Evolutionary conservation across 2,888 invertebrate genomes (phyloP).

Genomic region (Lycophotia porphyrea): DNA sequence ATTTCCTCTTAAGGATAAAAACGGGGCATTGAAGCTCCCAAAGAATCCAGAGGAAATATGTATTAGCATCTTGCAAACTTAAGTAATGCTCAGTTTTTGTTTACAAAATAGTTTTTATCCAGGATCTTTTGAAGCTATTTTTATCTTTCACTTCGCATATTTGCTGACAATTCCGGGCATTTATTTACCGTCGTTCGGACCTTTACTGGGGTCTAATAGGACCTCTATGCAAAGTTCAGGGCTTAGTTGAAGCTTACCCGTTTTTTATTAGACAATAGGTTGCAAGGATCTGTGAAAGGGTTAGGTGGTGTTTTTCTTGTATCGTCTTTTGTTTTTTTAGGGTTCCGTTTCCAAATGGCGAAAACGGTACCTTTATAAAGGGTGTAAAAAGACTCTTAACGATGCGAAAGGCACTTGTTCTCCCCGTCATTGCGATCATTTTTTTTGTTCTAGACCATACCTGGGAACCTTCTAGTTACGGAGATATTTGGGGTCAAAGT

Average conservation of each 20-base stretch:
- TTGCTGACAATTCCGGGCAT: slow-evolving; percentile 59
- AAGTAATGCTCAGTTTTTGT: background rate
- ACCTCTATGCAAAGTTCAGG: slow-evolving; percentile 58
- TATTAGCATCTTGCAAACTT: background rate
- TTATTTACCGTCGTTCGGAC: slow-evolving; percentile 48
- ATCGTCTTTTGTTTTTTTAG: background rate
- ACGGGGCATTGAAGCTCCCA: background rate
- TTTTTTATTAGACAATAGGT: slow-evolving; percentile 53
- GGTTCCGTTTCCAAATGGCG: background rate
- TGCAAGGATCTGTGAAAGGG: slow-evolving; percentile 33
- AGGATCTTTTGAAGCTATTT: slow-evolving; percentile 40
- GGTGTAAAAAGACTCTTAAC: too few relatives aligned
- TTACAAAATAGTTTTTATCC: slow-evolving; percentile 18
- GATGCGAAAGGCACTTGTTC: too few relatives aligned
- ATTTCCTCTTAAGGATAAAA: too few relatives aligned
- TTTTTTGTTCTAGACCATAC: too few relatives aligned
- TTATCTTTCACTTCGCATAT: slow-evolving; percentile 51
- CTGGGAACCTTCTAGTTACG: too few relatives aligned
- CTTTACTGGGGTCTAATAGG: slow-evolving; percentile 37
- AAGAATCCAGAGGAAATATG: background rate
- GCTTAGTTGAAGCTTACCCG: slow-evolving; percentile 48
- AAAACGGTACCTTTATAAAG: background rate
- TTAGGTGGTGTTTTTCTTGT: background rate
- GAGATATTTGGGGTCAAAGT: too few relatives aligned
- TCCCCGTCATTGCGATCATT: too few relatives aligned